Percentiles rank a stretch among this genome's conserved stretches.
phyloP scores from a whole-genome alignment of 1,140 invertebrate species.

The Lordiphosa clarofinis region DNA sequence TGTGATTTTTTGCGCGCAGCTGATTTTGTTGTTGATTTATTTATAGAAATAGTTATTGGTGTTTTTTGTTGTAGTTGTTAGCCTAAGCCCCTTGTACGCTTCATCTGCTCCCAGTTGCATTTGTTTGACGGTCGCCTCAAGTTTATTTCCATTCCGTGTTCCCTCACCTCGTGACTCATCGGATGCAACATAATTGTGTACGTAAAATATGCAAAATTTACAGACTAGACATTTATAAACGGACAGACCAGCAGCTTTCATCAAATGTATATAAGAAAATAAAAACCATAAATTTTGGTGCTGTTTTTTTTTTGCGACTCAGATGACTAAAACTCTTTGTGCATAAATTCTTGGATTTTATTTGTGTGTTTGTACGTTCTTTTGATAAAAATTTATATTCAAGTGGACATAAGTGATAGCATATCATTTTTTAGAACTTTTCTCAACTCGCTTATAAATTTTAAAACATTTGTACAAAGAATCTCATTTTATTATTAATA shows the following conservation, averaged over 20 bases:
- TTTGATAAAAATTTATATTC: conserved; percentile 26
- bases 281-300: conserved; percentile 20
- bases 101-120: conserved; percentile 49
- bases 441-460: background rate
- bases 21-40: conserved; percentile 73
- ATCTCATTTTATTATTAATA: no score
- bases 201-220: conserved; percentile 7
- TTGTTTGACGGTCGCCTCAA: conserved; percentile 23
- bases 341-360: conserved; percentile 64
- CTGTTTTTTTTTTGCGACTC: conserved; percentile 35
- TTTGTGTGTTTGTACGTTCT: conserved; percentile 22
- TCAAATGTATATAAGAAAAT: conserved; percentile 35
- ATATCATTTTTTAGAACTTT: no score
- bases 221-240: conserved; percentile 9
- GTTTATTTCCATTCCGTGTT: conserved; percentile 24
- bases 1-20: conserved; percentile 66
- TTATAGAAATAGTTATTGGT: conserved; percentile 40
- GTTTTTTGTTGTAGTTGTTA: conserved; percentile 22
- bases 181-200: conserved; percentile 23
- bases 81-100: conserved; percentile 28
- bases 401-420: conserved; percentile 14
- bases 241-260: conserved; percentile 17
- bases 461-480: background rate
- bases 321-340: conserved; percentile 50
- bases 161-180: conserved; percentile 32